These are phyloP conservation scores for Oscheius onirici DNA, from an alignment of 2,888 invertebrate species.

Conservation along the genomic window DNA sequence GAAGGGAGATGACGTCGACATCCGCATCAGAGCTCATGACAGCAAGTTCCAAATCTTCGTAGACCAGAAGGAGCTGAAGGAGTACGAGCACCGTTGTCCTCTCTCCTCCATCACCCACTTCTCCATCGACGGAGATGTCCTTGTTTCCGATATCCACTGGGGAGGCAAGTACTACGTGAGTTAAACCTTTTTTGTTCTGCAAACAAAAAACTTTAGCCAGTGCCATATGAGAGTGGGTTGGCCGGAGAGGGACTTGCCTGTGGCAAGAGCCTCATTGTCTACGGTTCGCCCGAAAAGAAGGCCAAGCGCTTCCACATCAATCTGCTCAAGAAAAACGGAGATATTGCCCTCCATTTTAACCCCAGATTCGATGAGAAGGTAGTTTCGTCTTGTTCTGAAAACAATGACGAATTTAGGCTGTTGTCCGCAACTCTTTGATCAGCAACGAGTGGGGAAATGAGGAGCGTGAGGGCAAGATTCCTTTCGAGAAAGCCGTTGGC, in stretches of 20 bases:
- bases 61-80: slow-evolving; percentile 70
- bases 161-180: slow-evolving; percentile 71
- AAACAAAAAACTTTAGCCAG: slow-evolving; percentile 52
- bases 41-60: slow-evolving; percentile 68
- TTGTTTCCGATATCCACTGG: slow-evolving; percentile 68
- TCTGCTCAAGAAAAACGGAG: slow-evolving; percentile 61
- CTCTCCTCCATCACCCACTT: slow-evolving; percentile 68
- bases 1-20: slow-evolving; percentile 69
- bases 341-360: slow-evolving; percentile 62
- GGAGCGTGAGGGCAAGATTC: slow-evolving; percentile 62
- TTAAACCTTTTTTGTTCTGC: neutral
- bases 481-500: slow-evolving; percentile 57
- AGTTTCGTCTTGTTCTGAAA: neutral
- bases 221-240: slow-evolving; percentile 69
- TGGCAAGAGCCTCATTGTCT: slow-evolving; percentile 67
- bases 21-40: slow-evolving; percentile 71
- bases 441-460: slow-evolving; percentile 62
- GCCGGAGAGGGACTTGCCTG: slow-evolving; percentile 66
- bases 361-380: slow-evolving; percentile 63
- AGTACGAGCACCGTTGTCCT: slow-evolving; percentile 70
- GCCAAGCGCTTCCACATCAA: slow-evolving; percentile 61
- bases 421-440: slow-evolving; percentile 59
- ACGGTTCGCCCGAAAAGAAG: slow-evolving; percentile 70
- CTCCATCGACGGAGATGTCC: slow-evolving; percentile 70
- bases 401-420: slow-evolving; percentile 38